Percentiles rank a stretch among this genome's conserved stretches.
Evolutionary conservation across 2,888 invertebrate species (phyloP).

Genomic region (Agrotis puta): DNA sequence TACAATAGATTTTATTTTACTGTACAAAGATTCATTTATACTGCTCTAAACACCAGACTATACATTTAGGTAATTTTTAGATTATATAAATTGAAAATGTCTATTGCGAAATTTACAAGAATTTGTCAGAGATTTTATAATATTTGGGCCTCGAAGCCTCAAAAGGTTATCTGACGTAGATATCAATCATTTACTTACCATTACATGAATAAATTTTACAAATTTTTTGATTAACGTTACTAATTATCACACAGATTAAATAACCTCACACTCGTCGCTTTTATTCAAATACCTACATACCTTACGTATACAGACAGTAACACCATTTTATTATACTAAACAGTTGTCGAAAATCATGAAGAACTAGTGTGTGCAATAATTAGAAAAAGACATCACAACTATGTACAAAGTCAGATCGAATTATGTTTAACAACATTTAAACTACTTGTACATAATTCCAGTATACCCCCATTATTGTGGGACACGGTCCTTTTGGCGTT

Average conservation of each 20-base stretch:
- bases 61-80: background rate
- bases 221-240: background rate
- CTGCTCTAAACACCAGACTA: background rate
- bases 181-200: slow-evolving; percentile 11
- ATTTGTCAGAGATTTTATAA: slow-evolving; percentile 30
- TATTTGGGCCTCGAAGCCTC: background rate
- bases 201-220: background rate
- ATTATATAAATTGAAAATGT: background rate
- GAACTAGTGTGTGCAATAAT: slow-evolving; percentile 54
- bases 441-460: slow-evolving; percentile 54
- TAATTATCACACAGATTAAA: background rate
- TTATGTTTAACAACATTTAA: slow-evolving; percentile 38
- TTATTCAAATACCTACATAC: background rate
- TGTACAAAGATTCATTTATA: slow-evolving; percentile 38
- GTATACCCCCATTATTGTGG: slow-evolving; percentile 12
- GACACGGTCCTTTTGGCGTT: background rate
- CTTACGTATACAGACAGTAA: slow-evolving; percentile 18
- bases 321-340: slow-evolving; percentile 11
- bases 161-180: background rate
- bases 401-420: slow-evolving; percentile 58
- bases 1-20: slow-evolving; percentile 32
- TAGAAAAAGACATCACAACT: slow-evolving; percentile 33
- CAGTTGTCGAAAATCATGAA: slow-evolving; percentile 11
- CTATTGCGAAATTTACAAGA: slow-evolving; percentile 20
- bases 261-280: background rate